phyloP scores from a whole-genome alignment of 1,140 invertebrate genomes.

The Drosophila ananassae region DNA sequence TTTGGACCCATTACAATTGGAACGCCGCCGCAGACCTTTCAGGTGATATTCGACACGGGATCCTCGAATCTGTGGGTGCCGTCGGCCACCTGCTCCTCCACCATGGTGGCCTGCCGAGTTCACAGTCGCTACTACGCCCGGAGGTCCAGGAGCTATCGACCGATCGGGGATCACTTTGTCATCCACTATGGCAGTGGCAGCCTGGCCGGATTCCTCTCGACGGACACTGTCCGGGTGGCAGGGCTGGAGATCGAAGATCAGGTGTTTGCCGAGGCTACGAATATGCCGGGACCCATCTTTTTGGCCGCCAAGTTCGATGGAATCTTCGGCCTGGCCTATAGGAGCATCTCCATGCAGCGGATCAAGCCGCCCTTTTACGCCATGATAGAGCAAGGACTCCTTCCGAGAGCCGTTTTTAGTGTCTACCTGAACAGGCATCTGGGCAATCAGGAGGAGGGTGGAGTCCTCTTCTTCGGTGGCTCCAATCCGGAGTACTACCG shows the following conservation, averaged over 20 bases:
- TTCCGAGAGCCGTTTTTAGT: conserved; percentile 93
- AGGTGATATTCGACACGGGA: conserved; percentile 98
- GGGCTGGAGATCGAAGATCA: conserved; percentile 90
- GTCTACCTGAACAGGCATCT: conserved; percentile 91
- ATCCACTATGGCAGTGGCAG: conserved; percentile 98
- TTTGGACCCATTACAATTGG: conserved; percentile 97
- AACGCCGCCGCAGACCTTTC: conserved; percentile 95
- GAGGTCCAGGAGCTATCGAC: conserved; percentile 91
- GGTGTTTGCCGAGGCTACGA: conserved; percentile 98
- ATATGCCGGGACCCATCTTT: conserved; percentile 95
- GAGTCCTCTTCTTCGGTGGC: conserved; percentile 75
- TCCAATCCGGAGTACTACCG: conserved; percentile 61
- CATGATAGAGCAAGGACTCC: conserved; percentile 93
- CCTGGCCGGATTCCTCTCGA: conserved; percentile 97
- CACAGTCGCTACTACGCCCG: conserved; percentile 97
- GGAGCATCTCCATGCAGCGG: conserved; percentile 93
- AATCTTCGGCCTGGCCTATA: conserved; percentile 96
- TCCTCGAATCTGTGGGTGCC: conserved; percentile 99
- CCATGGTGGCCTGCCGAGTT: conserved; percentile 93
- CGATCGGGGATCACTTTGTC: conserved; percentile 95
- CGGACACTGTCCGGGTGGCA: conserved; percentile 90
- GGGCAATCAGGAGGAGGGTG: conserved; percentile 54
- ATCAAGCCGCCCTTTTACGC: conserved; percentile 97
- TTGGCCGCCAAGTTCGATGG: conserved; percentile 99
- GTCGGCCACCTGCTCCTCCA: conserved; percentile 93